phyloP scores from a whole-genome alignment of 2,113 vertebrate species.

The Macrotis lagotis region DNA sequence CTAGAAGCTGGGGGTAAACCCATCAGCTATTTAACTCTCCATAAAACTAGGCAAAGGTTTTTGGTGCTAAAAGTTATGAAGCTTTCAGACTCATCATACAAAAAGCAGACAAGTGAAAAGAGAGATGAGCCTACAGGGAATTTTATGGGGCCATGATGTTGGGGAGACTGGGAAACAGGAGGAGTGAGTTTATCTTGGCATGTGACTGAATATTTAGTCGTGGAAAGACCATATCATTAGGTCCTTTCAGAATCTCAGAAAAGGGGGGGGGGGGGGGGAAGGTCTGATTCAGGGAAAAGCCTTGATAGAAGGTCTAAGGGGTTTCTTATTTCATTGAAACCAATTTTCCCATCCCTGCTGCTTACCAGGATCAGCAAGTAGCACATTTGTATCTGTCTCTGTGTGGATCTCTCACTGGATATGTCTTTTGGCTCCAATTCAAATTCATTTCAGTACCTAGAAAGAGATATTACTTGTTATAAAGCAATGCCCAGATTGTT shows the following conservation, averaged over 20 bases:
- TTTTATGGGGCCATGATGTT: neutral
- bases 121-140: neutral
- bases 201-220: neutral
- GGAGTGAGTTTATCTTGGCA: neutral
- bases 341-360: neutral
- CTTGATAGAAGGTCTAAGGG: conserved; percentile 5
- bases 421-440: conserved; percentile 80
- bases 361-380: conserved; percentile 66
- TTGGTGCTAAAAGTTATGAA: neutral
- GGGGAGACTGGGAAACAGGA: neutral
- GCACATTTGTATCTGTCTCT: conserved; percentile 72
- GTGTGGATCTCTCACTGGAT: conserved; percentile 74
- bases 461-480: conserved; percentile 80
- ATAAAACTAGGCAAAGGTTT: neutral
- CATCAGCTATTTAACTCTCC: neutral
- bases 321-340: conserved; percentile 42
- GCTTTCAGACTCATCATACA: neutral
- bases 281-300: neutral
- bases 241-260: neutral
- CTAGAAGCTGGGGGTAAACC: neutral
- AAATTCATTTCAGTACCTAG: conserved; percentile 79
- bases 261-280: too few relatives aligned
- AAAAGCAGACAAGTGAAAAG: neutral
- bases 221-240: neutral
- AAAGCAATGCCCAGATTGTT: conserved; percentile 79